Evolutionary conservation across 2,888 invertebrate genomes (phyloP), one percentile per base, ranked within the genome.

Genomic region (Parascotia fuliginaria): DNA sequence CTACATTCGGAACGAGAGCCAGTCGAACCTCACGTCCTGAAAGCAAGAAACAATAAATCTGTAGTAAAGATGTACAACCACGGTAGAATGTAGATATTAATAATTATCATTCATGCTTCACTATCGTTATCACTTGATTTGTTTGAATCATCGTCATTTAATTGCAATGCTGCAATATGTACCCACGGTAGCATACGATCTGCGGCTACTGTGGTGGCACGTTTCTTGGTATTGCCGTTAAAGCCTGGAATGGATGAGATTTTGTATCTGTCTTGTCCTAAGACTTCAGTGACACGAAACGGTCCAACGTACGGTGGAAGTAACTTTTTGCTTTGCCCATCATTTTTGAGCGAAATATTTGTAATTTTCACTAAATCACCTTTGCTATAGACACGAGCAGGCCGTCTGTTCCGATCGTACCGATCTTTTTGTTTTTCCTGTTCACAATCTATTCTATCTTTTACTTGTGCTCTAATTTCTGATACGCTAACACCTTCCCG

Each of bases 321-420:
- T 16, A 42, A 27, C 9, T 42, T 42, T 6, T 12, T 34, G 28
- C 34, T 28, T 34, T 40, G 34, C 7, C 46, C 33, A 16, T 33
- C 68, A 39, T 37, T 34, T 44, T 45, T 9, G 31, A 33, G 33
- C 11, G 3, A 1, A 3, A n/a, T n/a, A 6, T 42, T 42, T 2
- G 15, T 14, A 7, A 34, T 27, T 15, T 42, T 42, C 4, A 42
- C 42, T n/a, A 42, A 13, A 2, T 42, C 42, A 2, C 42, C 42
- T 0, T 16, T 11, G n/a, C 14, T 27, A 15, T 42, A 42, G 1
- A 9, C 3, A 16, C n/a, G 42, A 5, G 34, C 34, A 6, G 42
- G 42, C 11, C 9, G 2, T 3, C 27, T 33, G 6, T 27, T 14
- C 11, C 16, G 11, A 11, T 34, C 34, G n/a, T n/a, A n/a, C 6